Evolutionary conservation across 2,797 vertebrate species (phyloP).

Genomic region (Cichlasoma orientale): DNA sequence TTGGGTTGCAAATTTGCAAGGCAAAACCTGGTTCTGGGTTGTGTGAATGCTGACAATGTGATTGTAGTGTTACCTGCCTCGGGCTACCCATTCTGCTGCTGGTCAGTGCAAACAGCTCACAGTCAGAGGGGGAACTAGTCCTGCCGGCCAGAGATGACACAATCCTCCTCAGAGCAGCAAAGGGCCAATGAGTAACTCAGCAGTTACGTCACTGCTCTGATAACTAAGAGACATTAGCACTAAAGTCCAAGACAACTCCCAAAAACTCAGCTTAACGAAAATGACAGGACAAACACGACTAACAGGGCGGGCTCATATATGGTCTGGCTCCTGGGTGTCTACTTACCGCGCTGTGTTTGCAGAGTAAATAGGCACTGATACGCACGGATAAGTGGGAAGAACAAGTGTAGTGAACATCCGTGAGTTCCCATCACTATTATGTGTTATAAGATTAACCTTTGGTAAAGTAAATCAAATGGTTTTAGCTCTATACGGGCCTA

Average conservation of each 20-base stretch:
- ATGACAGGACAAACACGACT: constrained; percentile 26
- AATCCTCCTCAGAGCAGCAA: not conserved
- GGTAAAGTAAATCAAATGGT: not conserved
- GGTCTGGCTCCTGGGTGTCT: constrained; percentile 38
- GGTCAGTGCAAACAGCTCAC: constrained; percentile 57
- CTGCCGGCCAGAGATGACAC: constrained; percentile 33
- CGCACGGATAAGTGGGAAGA: constrained; percentile 20
- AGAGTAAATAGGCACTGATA: constrained; percentile 45
- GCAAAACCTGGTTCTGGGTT: constrained; percentile 56
- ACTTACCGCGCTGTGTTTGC: constrained; percentile 39
- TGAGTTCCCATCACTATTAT: not conserved
- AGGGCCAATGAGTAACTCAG: constrained; percentile 3
- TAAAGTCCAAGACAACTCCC: constrained; percentile 40
- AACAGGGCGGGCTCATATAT: constrained; percentile 2
- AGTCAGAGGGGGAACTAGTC: constrained; percentile 27
- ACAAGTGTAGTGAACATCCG: constrained; percentile 9
- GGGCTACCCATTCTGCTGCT: constrained; percentile 39
- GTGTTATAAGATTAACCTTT: not conserved
- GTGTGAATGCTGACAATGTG: constrained; percentile 51
- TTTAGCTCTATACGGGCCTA: not conserved
- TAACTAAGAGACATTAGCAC: constrained; percentile 17
- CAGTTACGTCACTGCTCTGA: constrained; percentile 15
- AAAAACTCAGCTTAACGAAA: not conserved
- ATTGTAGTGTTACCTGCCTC: constrained; percentile 42
- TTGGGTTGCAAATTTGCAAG: constrained; percentile 72